Conservation (phyloP, 2,113 vertebrate species). For the Brachypteracias leptosomus region DNA sequence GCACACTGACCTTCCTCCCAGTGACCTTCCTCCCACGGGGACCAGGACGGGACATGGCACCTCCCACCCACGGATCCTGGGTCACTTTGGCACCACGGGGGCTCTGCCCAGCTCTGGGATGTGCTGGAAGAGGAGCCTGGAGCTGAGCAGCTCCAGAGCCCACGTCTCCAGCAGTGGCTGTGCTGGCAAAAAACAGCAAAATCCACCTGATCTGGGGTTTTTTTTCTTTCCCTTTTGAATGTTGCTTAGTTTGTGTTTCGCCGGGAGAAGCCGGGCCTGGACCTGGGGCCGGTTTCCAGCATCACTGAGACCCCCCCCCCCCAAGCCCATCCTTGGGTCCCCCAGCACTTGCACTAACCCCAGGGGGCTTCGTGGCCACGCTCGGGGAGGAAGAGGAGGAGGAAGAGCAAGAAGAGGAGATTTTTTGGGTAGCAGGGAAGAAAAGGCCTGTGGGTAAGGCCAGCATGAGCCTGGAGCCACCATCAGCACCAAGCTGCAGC, state of each 20-base stretch:
- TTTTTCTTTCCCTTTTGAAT: background rate
- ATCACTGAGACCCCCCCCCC: background rate
- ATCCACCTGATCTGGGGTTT: background rate
- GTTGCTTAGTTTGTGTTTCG: background rate
- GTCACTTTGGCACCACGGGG: no score
- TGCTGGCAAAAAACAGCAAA: no score
- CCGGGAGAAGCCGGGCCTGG: background rate
- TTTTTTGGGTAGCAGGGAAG: background rate
- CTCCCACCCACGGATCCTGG: background rate
- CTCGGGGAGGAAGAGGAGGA: background rate
- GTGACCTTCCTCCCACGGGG: background rate
- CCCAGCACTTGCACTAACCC: background rate
- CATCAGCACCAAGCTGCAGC: no score
- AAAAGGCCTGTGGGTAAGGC: background rate
- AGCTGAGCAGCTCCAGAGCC: background rate
- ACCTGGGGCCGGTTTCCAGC: background rate
- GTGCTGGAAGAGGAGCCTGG: background rate
- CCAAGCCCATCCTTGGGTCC: background rate
- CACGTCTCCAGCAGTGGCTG: background rate
- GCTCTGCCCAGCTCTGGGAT: background rate
- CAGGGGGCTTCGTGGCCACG: background rate
- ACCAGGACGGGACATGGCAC: fast-evolving
- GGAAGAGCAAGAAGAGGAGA: background rate
- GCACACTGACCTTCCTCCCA: background rate
- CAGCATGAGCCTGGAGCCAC: no score